Evolutionary conservation across 2,888 invertebrate genomes (phyloP), one percentile per base, ranked within the genome.

Genomic region (Meganola albula): DNA sequence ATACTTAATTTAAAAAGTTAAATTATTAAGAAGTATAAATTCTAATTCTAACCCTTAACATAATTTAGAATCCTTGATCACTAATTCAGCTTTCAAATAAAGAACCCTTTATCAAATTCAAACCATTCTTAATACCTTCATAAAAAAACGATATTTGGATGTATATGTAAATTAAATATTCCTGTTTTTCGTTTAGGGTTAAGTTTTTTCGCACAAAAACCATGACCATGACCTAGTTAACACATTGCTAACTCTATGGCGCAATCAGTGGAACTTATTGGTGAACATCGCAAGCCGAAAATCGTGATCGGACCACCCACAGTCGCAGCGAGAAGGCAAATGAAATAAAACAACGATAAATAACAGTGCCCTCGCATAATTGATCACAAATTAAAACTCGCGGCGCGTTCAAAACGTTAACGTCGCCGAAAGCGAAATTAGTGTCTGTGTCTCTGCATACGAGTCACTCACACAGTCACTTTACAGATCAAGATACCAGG

Each of bases 301-400:
- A 75, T 83, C 84, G 83, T 84, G 85, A 75, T 72, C 74, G 65
- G 85, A 85, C 84, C 85, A 84, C 85, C 85, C 84, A 85, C 74
- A 55, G 70, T 54, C 68, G 67, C 63, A 73, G 71, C 66, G 82
- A 79, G 83, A 74, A 76, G 77, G 73, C 73, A 82, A 84, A 84
- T 78, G 77, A 84, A 83, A 84, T 79, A 83, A 85, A 85, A 84
- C 78, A 72, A 74, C 77, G 69, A 84, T 83, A 83, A 83, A 84
- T 82, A 83, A 84, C 80, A 75, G 76, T 72, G 78, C 75, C 71
- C 74, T 74, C 78, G 83, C 82, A 85, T 85, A 84, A 84, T 85
- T 85, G 85, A 84, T 83, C 82, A 84, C 85, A 84, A 85, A 84
- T 85, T 85, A 84, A 85, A 84, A 84, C 75, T 76, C 74, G 78